Conservation (phyloP, 2,113 vertebrate genomes). For the Amphiprion percula region DNA sequence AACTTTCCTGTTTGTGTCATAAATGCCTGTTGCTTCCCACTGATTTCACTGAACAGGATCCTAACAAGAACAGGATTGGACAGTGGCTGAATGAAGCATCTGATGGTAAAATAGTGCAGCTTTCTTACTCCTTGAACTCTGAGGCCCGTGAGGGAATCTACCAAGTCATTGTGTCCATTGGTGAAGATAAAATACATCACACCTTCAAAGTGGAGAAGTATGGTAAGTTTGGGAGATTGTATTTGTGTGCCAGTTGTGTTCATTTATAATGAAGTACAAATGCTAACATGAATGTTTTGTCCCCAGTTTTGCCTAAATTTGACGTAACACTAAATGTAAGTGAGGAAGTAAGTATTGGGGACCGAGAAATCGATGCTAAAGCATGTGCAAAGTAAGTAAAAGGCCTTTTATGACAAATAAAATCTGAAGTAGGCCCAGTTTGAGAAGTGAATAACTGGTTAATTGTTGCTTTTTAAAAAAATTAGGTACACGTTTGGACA, state of each 20-base stretch:
- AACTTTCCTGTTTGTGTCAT: too few relatives aligned
- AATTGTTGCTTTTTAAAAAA: not conserved
- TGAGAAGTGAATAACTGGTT: not conserved
- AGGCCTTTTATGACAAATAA: not conserved
- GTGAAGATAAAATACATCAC: not conserved
- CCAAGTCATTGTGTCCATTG: conserved; percentile 37
- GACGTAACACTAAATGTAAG: conserved; percentile 52
- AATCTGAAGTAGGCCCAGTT: not conserved
- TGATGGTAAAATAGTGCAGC: conserved; percentile 70
- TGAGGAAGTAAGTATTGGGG: conserved; percentile 44
- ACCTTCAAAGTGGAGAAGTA: conserved; percentile 80
- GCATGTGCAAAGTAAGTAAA: conserved; percentile 78
- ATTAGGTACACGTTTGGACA: conserved; percentile 81
- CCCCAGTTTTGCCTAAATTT: conserved; percentile 82
- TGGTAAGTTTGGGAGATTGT: conserved; percentile 52
- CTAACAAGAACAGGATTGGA: conserved; percentile 64
- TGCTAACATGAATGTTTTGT: not conserved
- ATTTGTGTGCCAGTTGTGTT: not conserved
- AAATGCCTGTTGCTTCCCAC: too few relatives aligned
- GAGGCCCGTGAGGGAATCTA: conserved; percentile 75
- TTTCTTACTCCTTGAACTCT: conserved; percentile 74
- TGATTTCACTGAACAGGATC: conserved; percentile 63
- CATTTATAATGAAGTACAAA: not conserved
- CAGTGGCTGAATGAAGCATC: conserved; percentile 78
- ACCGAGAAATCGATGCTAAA: conserved; percentile 50